Evolutionary conservation across 1,140 invertebrate species (phyloP).

Genomic region (Hyposmocoma kahamanoa): DNA sequence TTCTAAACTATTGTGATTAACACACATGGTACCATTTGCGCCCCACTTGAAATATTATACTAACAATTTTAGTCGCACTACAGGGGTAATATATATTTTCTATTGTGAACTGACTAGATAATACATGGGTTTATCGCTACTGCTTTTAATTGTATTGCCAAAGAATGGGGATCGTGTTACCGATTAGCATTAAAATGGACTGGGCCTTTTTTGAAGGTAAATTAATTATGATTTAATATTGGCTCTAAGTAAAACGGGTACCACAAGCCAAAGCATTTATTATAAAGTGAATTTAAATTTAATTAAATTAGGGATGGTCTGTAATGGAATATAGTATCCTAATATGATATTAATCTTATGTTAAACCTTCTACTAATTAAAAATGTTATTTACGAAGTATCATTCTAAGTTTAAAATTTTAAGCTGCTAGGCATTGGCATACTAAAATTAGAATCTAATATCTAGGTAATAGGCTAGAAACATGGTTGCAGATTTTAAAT

Average conservation of each 20-base stretch:
- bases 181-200: slow-evolving; percentile 60
- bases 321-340: too few species aligned
- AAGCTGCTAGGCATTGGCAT: too few species aligned
- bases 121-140: slow-evolving; percentile 63
- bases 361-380: too few species aligned
- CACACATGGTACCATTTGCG: slow-evolving; percentile 56
- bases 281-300: too few species aligned
- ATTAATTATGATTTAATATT: slow-evolving; percentile 44
- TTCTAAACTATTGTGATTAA: slow-evolving; percentile 59
- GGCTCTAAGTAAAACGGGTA: too few species aligned
- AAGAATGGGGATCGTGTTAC: slow-evolving; percentile 66
- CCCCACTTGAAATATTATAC: slow-evolving; percentile 68
- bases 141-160: slow-evolving; percentile 54
- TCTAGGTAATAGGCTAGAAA: too few species aligned
- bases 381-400: too few species aligned
- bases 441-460: too few species aligned
- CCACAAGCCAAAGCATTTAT: too few species aligned
- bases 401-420: too few species aligned
- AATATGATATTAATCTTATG: too few species aligned
- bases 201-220: slow-evolving; percentile 51
- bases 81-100: slow-evolving; percentile 64
- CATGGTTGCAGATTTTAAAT: too few species aligned
- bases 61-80: slow-evolving; percentile 52
- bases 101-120: slow-evolving; percentile 65
- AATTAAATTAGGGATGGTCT: not conserved